phyloP scores from a whole-genome alignment of 30 jellyfish, hydroid and myxozoan genomes.

The Mastigias papua region DNA sequence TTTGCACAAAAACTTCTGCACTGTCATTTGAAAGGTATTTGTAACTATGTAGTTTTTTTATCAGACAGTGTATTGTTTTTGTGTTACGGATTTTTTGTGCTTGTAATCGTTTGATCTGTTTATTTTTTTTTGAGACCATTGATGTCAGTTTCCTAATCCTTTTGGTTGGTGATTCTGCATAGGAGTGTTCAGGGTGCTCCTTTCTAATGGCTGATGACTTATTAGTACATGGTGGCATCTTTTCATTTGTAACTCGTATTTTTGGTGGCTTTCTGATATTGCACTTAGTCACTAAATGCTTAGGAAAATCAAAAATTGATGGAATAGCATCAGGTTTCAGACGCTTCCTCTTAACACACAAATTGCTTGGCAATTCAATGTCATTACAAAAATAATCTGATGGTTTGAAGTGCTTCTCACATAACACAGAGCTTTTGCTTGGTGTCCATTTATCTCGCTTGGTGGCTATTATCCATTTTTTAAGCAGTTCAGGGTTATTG shows the following conservation, averaged over 20 bases:
- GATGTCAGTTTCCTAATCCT: constrained; percentile 6
- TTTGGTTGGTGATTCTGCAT: constrained; percentile 22
- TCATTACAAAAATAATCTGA: constrained; percentile 11
- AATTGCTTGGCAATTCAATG: constrained; percentile 13
- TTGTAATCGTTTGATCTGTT: constrained; percentile 4
- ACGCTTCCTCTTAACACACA: constrained; percentile 18
- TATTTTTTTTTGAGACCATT: constrained; percentile 6
- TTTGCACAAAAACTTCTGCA: constrained; percentile 2
- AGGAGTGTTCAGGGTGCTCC: constrained; percentile 5
- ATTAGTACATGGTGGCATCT: not conserved
- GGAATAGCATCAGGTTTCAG: constrained; percentile 42
- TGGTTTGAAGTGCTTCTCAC: constrained; percentile 14
- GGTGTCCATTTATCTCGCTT: constrained; percentile 10
- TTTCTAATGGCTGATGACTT: not conserved
- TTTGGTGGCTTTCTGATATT: constrained; percentile 15
- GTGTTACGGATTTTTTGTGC: not conserved
- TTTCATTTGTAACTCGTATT: not conserved
- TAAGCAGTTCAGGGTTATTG: constrained; percentile 27
- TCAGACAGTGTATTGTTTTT: not conserved
- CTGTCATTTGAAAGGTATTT: not conserved
- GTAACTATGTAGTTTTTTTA: constrained; percentile 1
- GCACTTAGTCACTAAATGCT: constrained; percentile 4
- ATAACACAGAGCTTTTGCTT: not conserved
- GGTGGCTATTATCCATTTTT: constrained; percentile 4
- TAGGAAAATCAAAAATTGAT: constrained; percentile 27